Conservation (phyloP, 1,140 invertebrate species). For the Teleogryllus occipitalis region DNA sequence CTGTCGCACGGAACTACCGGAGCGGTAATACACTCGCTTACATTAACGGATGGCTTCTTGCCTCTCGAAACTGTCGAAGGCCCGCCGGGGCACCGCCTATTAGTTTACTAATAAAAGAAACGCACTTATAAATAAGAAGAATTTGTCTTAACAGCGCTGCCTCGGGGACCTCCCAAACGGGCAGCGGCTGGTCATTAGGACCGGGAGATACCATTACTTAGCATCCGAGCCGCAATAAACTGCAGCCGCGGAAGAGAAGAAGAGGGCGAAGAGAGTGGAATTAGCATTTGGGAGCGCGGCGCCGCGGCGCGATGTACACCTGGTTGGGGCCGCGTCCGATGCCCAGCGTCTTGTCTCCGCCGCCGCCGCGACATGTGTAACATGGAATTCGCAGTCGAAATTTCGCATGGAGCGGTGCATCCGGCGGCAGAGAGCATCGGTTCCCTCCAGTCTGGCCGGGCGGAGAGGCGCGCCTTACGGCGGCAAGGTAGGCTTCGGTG, state of each 20-base stretch:
- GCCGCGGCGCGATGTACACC: background rate
- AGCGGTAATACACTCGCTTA: background rate
- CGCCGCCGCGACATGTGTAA: background rate
- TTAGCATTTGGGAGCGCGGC: background rate
- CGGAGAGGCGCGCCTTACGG: too few relatives aligned
- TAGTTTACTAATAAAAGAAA: constrained; percentile 6
- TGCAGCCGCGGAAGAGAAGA: background rate
- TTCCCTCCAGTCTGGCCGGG: too few relatives aligned
- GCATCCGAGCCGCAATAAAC: background rate
- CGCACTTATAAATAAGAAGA: background rate
- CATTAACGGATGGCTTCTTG: background rate
- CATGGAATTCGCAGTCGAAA: background rate
- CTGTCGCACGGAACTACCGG: too few relatives aligned
- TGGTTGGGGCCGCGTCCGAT: background rate
- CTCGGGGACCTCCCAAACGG: background rate
- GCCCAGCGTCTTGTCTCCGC: background rate
- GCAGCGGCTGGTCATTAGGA: background rate
- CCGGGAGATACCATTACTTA: background rate
- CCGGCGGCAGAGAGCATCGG: too few relatives aligned
- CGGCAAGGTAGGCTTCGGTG: background rate
- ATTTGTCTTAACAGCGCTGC: background rate
- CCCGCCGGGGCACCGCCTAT: background rate
- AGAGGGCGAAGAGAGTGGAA: background rate
- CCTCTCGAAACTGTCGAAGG: background rate
- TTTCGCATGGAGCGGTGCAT: too few relatives aligned